These are phyloP conservation scores for Trachemys scripta DNA, from an alignment of 2,113 vertebrate species.

Conservation along the genomic window DNA sequence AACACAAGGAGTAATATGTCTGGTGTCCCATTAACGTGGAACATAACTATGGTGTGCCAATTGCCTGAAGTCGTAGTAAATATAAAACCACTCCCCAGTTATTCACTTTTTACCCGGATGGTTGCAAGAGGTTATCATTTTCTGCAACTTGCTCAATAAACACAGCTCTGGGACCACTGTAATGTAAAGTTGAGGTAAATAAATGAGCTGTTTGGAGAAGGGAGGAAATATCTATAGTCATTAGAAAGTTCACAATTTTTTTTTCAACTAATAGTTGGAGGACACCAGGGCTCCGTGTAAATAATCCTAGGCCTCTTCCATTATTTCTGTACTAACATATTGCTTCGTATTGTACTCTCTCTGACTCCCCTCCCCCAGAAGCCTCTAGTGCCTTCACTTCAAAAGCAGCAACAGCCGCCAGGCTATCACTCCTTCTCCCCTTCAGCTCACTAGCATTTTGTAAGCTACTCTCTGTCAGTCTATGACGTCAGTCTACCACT, in stretches of 20 bases:
- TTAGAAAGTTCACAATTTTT: background rate
- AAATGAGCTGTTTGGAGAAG: background rate
- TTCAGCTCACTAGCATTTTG: too few species aligned
- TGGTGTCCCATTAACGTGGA: background rate
- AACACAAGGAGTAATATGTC: background rate
- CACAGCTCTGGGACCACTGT: background rate
- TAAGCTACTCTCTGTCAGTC: background rate
- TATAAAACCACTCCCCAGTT: background rate
- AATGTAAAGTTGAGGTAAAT: slow-evolving; percentile 34
- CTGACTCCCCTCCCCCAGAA: accelerated
- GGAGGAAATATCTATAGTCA: background rate
- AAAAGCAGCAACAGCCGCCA: background rate
- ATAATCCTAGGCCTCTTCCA: background rate
- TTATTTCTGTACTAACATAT: background rate
- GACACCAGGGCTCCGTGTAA: background rate
- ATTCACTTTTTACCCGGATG: background rate
- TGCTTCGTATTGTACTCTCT: background rate
- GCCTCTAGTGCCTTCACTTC: background rate
- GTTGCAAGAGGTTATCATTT: slow-evolving; percentile 3
- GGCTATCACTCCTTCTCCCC: background rate
- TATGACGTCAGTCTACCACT: background rate
- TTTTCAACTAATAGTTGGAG: background rate
- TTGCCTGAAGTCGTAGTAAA: background rate
- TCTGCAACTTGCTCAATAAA: background rate
- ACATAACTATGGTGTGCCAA: too few species aligned